Base-by-base conservation (phyloP, 2,113 vertebrate species). In the Corapipo altera region DNA sequence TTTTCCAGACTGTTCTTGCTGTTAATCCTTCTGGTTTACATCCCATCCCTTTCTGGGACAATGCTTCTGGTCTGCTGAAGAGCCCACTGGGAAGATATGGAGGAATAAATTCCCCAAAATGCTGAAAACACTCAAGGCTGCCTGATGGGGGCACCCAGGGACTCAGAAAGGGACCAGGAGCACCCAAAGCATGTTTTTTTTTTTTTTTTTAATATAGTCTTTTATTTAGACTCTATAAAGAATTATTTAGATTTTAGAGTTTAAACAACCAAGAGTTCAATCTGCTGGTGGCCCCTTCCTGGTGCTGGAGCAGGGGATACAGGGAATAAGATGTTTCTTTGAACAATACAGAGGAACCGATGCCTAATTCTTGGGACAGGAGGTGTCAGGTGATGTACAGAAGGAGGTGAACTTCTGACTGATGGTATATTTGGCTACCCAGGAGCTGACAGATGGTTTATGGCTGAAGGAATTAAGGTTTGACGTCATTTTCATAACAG, bases 401-500 rank as follows among this genome's bases (percentile, higher is more conserved):
- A 26, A 91, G 72, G 67, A 89, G 35, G 30, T 32, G 59, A 91
- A 51, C 15, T 27, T 30, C 18, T 89, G 79, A 80, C 8, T 43
- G 85, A 83, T 41, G 39, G 24, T 12, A 2, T 44, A 27, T 88
- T 85, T 80, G n/a, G 48, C 39, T 52, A 85, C 11, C 16, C 9
- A 4, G 51, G 37, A 78, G 75, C 64, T 84, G 67, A 85, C 85
- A 95, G 95, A 88, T 84, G 79, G 52, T 81, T 92, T 84, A 84
- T 9, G 44, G 52, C 52, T 16, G 82, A 39, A 88, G 43, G 51
- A 89, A 85, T 82, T 61, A 70, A 85, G 41, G 12, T 30, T 88
- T 92, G 84, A 78, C 7, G 23, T 71, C 54, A 81, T n/a, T 90
- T 95, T 75, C 93, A 51, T 74, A 95, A 62, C 70, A 66, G 54